phyloP scores from a whole-genome alignment of 2,113 vertebrate species.

The Microcebus ravelobensis region DNA sequence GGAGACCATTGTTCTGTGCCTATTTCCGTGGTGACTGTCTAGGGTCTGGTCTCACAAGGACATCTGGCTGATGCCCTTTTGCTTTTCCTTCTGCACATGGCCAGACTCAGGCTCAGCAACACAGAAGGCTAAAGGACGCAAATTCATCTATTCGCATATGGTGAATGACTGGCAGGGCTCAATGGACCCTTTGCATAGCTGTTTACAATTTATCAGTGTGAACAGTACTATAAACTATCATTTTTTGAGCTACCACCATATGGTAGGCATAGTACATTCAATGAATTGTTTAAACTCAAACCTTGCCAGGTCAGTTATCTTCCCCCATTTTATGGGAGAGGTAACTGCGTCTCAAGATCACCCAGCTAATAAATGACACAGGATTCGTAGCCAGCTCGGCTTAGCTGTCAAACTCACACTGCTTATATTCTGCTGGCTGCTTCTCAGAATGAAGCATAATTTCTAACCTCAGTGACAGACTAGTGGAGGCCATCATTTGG shows the following conservation, averaged over 20 bases:
- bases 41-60: neutral
- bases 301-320: neutral
- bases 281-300: conserved; percentile 35
- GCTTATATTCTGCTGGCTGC: neutral
- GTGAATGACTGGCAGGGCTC: conserved; percentile 15
- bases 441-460: neutral
- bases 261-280: neutral
- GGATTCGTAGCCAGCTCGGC: neutral
- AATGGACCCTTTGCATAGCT: neutral
- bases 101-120: neutral
- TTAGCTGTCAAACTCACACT: neutral
- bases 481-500: neutral
- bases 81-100: neutral
- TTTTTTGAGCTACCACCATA: neutral
- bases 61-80: neutral
- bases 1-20: neutral
- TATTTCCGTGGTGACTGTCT: neutral
- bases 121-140: neutral
- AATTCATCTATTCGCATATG: neutral
- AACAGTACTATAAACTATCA: neutral
- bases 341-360: neutral
- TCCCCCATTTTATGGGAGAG: neutral
- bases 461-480: neutral
- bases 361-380: neutral
- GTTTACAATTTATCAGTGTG: conserved; percentile 32